Evolutionary conservation across 2,797 vertebrate genomes (phyloP), one percentile per base, ranked within the genome.

Genomic region (Chelidonichthys spinosus): DNA sequence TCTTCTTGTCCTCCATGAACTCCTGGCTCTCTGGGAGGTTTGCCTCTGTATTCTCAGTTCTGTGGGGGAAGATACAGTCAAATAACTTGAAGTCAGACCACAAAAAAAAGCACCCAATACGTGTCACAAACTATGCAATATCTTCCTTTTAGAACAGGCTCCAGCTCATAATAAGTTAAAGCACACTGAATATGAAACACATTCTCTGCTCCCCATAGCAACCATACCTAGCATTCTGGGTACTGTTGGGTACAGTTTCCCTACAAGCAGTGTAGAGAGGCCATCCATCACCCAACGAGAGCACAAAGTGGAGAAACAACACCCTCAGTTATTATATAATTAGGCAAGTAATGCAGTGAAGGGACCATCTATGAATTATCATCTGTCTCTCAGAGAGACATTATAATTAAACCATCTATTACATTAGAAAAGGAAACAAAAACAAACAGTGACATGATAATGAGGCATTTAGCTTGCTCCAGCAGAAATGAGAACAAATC

Each of bases 1-100:
- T 94, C 83, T 96, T 97, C 93, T 97, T 97, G 88, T 94, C 93
- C 0, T 95, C 89, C 0, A 90, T 60, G 0, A 98, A 98, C 83
- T 96, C 97, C 74, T 96, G 94, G 76, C 94, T 95, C 82, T 97
- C 97, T 0, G 92, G 93, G 14, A 84, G 73, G 3, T 93, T 92
- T 13, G 89, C 88, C 33, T 94, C 95, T 42, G 92, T 77, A 46
- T 95, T 96, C 75, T 96, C 95, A 58, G 93, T 91, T 90, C 95
- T 97, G 92, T 79, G 81, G 53, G 89, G 68, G 86, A 2, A 79
- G 76, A 71, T 18, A 42, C 1, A 6, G 15, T 65, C 50, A 74
- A 65, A 74, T 39, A 63, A 63, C 46, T 69, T 10, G 13, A 74
- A 17, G 32, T 3, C 17, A 40, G 13, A 7, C 17, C 42, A 60